Evolutionary conservation across 2,888 invertebrate genomes (phyloP), one percentile per base, ranked within the genome.

Genomic region (Smittia sp.): DNA sequence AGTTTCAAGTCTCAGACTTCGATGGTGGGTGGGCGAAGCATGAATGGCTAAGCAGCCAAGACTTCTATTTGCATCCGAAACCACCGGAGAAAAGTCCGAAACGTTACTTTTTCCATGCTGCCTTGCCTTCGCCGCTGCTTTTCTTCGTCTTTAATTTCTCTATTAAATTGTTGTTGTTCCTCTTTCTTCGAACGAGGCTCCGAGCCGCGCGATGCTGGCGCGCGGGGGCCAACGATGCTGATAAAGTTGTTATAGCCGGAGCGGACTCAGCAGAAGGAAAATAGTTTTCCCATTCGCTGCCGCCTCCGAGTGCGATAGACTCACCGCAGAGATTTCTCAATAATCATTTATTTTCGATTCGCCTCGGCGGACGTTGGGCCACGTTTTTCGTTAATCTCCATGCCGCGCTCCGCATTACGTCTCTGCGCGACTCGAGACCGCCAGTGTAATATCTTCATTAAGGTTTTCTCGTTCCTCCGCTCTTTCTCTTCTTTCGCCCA

Each of bases 381-480:
- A 32, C 32, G 32, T 32, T 32, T 32, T 32, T 32, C 15, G 46
- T n/a, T 46, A 11, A 46, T 46, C 46, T 46, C 15, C 15, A 38
- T 38, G 38, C 38, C 11, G 6, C 11, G n/a, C 58, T n/a, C 58
- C 58, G 58, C 20, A 58, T 22, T 58, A 18, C 58, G 22, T 7
- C 58, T 58, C 58, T 58, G 58, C 15, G 46, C 32, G 32, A 32
- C 32, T 46, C 15, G 58, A 25, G 63, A 63, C 63, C 63, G 58
- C 58, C 63, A 63, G 22, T 63, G 63, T 63, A 27, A 63, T 63
- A 63, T 63, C 63, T 63, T 63, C 63, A 63, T 63, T 63, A 63
- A 63, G 27, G 25, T 63, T 15, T 25, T 25, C 27, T 24, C 24
- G 9, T 58, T 58, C 24, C 58, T 24, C 22, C 13, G 15, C 15